Percentiles rank a stretch among this genome's conserved stretches.
These are phyloP conservation scores for Limonius californicus DNA, from an alignment of 1,140 invertebrate species.

Conservation along the genomic window DNA sequence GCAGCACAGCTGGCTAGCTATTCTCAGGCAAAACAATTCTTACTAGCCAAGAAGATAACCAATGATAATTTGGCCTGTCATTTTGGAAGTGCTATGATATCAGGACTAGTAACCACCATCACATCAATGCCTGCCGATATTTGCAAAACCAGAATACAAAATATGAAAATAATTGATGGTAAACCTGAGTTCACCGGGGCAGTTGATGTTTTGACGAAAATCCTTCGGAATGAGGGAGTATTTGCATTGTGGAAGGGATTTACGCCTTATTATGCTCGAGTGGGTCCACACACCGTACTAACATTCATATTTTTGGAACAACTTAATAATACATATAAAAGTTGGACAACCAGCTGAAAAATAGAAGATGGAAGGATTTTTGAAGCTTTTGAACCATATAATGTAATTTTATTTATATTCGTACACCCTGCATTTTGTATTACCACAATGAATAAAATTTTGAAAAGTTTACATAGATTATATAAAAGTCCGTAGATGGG, in stretches of 20 bases:
- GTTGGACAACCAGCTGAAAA: too few relatives aligned
- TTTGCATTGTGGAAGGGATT: constrained; percentile 99
- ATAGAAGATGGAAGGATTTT: too few relatives aligned
- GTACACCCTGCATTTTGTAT: too few relatives aligned
- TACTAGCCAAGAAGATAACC: constrained; percentile 66
- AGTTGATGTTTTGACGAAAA: constrained; percentile 79
- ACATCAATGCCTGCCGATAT: constrained; percentile 99
- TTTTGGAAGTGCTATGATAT: constrained; percentile 95
- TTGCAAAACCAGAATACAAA: constrained; percentile 98
- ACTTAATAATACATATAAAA: constrained; percentile 70
- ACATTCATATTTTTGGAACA: constrained; percentile 99
- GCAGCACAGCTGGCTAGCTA: constrained; percentile 96
- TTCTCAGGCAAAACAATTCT: constrained; percentile 68
- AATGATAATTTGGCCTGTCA: constrained; percentile 85
- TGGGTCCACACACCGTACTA: constrained; percentile 97
- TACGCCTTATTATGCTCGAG: constrained; percentile 90
- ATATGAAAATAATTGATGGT: constrained; percentile 89
- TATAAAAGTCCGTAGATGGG: too few relatives aligned
- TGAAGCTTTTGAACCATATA: too few relatives aligned
- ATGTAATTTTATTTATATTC: too few relatives aligned
- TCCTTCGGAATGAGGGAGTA: constrained; percentile 87
- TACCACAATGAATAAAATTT: too few relatives aligned
- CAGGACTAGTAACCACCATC: constrained; percentile 92
- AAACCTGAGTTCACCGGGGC: constrained; percentile 92
- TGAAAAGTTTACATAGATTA: too few relatives aligned